Base-by-base conservation (phyloP, 30 jellyfish, hydroid and myxozoan species). In the Hydra vulgaris region DNA sequence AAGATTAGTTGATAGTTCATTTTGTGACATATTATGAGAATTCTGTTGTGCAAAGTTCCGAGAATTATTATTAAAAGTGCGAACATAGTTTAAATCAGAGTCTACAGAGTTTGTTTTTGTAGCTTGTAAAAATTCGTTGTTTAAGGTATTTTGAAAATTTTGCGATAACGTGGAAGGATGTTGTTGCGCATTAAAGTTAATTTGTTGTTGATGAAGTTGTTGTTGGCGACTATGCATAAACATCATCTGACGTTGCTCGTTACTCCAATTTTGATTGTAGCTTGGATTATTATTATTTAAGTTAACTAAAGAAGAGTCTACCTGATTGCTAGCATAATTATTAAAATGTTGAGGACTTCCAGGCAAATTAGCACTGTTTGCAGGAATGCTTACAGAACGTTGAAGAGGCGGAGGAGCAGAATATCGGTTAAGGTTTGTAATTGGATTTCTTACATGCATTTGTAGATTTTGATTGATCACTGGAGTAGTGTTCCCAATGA, bases 391-490 rank as follows among this genome's bases (percentile, higher is more conserved):
- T 70, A 75, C 56, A 22, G 83, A 24, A 8, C 83, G 17, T 24
- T 67, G 56, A 27, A 75, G 83, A 23, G 83, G 40, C 16, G 83
- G 83, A 17, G 83, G 83, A 24, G 83, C 23, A 23, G 27, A 53
- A 26, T 75, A 75, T 70, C 83, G 24, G 56, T 23, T 75, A 25
- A 71, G 17, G 1, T 27, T 71, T 15, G 17, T 71, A 22, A 75
- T 54, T 21, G 69, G 83, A 23, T 0, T 23, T 18, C 83, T 26
- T 70, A 75, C 18, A 21, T 70, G 72, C 24, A 75, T 27, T 21
- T 75, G 83, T 18, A 23, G 18, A 19, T 67, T 67, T 25, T 75
- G 53, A 66, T 25, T 75, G 4, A 66, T 23, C 18, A 21, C 40
- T 26, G 72, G 83, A 3, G 61, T 40, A 3, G 61, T 3, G 61